Conservation (phyloP, 53 echinoderm and acorn worm species). For the Luidia sarsii region DNA sequence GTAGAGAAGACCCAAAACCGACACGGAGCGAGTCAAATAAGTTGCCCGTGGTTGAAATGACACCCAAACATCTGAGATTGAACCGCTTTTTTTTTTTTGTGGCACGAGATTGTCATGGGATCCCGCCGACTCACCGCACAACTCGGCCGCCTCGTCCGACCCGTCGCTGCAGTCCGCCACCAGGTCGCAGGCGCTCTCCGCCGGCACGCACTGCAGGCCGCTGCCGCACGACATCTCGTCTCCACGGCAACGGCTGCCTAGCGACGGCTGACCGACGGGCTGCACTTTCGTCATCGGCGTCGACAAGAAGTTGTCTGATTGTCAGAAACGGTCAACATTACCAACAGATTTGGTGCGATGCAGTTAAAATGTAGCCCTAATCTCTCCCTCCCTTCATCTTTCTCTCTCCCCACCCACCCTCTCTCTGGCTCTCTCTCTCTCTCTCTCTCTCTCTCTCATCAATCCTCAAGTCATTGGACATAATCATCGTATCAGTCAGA, state of each 20-base stretch:
- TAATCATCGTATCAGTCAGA: too few relatives aligned
- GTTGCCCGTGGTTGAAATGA: too few relatives aligned
- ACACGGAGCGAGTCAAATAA: too few relatives aligned
- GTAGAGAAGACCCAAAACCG: too few relatives aligned
- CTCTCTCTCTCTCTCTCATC: too few relatives aligned
- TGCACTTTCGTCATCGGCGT: background rate
- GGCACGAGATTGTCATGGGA: too few relatives aligned
- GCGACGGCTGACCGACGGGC: too few relatives aligned
- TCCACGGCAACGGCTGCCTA: conserved; percentile 8
- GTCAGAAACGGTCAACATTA: background rate
- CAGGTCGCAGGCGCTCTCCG: conserved; percentile 50
- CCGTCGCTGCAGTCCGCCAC: conserved; percentile 58
- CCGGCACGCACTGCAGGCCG: conserved; percentile 53
- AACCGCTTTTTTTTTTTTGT: too few relatives aligned
- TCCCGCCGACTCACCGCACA: conserved; percentile 71
- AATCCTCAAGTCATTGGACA: too few relatives aligned
- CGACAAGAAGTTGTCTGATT: background rate
- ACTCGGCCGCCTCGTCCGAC: conserved; percentile 45
- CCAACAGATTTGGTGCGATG: background rate
- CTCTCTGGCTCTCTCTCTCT: too few relatives aligned
- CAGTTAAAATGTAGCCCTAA: background rate
- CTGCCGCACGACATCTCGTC: conserved; percentile 40
- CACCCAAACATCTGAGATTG: too few relatives aligned
- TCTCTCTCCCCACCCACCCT: too few relatives aligned
- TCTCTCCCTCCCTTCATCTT: background rate